A percentile compares a stretch with the other conserved stretches of the same genome.
phyloP scores from a whole-genome alignment of 2,113 vertebrate genomes.

The Atrichornis clamosus region DNA sequence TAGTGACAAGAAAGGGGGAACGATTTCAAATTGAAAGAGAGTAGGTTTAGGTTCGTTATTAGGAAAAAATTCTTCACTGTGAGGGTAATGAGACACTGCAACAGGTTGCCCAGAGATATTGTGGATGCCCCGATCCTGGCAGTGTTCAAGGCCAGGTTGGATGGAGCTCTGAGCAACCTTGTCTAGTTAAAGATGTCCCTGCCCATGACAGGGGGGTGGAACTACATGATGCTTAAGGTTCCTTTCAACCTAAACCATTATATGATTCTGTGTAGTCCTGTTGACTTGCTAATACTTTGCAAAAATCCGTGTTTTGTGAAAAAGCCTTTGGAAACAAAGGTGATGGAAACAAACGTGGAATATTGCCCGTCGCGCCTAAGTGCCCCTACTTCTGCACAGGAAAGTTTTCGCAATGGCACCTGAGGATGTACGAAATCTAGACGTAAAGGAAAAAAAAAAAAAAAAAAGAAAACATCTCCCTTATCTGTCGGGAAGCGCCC shows the following conservation, averaged over 20 bases:
- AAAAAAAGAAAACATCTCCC: rapidly evolving
- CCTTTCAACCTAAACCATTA: neutral
- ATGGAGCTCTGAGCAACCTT: neutral
- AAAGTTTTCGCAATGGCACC: neutral
- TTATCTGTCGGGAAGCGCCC: neutral
- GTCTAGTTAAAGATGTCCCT: neutral
- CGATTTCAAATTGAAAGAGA: neutral
- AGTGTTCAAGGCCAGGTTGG: neutral
- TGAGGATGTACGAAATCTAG: neutral
- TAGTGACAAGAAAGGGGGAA: neutral
- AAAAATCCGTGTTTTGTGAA: neutral
- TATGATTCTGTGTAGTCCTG: neutral
- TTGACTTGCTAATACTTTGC: neutral
- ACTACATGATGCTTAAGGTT: neutral
- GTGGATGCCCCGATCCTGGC: neutral
- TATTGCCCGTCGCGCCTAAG: neutral
- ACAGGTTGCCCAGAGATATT: neutral
- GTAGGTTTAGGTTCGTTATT: neutral
- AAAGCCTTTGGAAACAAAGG: neutral
- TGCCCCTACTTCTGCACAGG: neutral
- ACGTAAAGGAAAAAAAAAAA: neutral
- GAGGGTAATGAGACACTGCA: neutral
- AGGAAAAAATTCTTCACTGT: neutral
- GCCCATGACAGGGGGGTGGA: neutral
- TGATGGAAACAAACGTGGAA: neutral